Evolutionary conservation across 1,140 invertebrate genomes (phyloP).

Genomic region (Cyphomyrmex costatus): DNA sequence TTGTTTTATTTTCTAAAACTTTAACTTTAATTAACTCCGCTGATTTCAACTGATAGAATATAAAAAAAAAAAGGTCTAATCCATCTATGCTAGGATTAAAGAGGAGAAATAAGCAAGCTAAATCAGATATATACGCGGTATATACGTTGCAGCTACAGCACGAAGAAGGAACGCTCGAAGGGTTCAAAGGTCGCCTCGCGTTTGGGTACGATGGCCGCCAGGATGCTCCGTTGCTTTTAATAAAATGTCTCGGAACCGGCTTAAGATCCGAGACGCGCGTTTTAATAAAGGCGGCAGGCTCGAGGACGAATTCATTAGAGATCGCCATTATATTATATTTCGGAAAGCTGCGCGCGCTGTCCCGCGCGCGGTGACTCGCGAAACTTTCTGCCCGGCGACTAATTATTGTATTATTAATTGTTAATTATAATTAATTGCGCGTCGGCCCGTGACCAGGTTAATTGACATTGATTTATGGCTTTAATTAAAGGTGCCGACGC

Average conservation of each 20-base stretch:
- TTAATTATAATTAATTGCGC: constrained; percentile 83
- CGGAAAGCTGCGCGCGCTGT: background rate
- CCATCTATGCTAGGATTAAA: background rate
- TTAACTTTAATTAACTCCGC: background rate
- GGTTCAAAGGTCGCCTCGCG: constrained; percentile 36
- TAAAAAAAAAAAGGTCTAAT: background rate
- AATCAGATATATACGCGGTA: constrained; percentile 1
- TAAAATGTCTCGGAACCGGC: constrained; percentile 62
- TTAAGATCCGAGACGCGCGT: constrained; percentile 60
- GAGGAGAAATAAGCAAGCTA: background rate
- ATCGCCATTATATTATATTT: constrained; percentile 65
- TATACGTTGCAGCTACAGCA: background rate
- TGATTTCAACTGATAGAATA: background rate
- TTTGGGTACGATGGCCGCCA: constrained; percentile 44
- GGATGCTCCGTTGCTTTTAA: constrained; percentile 57
- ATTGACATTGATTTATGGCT: constrained; percentile 86
- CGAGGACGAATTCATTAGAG: constrained; percentile 70
- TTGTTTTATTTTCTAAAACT: background rate
- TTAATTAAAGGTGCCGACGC: constrained; percentile 85
- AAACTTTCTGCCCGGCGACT: constrained; percentile 67
- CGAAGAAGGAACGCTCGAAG: constrained; percentile 16
- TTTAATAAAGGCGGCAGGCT: constrained; percentile 61
- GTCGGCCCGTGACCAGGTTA: constrained; percentile 73
- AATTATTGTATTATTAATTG: constrained; percentile 83
- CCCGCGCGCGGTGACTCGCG: constrained; percentile 63